These are phyloP conservation scores for Julus scandinavius DNA, from an alignment of 2,888 invertebrate species.

Conservation along the genomic window DNA sequence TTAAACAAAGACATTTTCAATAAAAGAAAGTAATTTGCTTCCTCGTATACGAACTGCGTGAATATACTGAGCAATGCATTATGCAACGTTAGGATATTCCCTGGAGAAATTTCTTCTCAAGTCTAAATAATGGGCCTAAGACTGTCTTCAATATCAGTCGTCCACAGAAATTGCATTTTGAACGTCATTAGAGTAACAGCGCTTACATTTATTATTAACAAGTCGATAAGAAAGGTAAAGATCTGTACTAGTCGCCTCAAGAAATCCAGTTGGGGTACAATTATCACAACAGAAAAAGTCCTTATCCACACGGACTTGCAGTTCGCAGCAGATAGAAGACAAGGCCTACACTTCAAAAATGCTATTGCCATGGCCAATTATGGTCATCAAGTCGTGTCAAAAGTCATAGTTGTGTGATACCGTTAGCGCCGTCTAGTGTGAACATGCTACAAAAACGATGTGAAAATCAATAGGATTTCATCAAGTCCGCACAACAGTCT, in stretches of 20 bases:
- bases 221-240: background rate
- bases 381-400: no score
- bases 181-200: conserved; percentile 18
- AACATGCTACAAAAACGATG: background rate
- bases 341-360: no score
- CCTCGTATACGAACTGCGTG: background rate
- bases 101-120: background rate
- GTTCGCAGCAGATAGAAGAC: no score
- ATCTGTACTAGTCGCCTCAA: background rate
- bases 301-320: no score
- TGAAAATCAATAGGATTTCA: background rate
- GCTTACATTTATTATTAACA: conserved; percentile 14
- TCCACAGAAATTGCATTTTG: conserved; percentile 17
- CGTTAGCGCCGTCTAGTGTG: background rate
- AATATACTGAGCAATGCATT: background rate
- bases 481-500: background rate
- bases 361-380: no score
- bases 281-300: no score
- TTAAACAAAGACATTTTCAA: conserved; percentile 9
- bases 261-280: no score
- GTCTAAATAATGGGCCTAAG: background rate
- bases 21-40: background rate
- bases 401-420: no score
- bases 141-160: conserved; percentile 3
- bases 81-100: background rate